Evolutionary conservation across 2,113 vertebrate species (phyloP).

Genomic region (Rhinoderma darwinii): DNA sequence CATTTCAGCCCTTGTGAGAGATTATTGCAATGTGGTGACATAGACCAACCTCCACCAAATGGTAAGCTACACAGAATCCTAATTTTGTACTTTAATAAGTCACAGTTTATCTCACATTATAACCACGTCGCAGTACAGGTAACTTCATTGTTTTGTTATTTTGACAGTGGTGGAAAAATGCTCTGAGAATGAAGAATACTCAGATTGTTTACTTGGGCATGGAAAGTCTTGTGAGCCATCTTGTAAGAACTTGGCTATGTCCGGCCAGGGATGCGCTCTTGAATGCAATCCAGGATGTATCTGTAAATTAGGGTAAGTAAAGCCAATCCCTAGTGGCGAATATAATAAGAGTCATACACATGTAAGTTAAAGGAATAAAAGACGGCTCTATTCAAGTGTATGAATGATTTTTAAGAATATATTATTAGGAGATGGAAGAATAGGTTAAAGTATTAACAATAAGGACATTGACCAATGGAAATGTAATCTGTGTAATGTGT

Average conservation of each 20-base stretch:
- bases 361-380: not conserved
- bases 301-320: conserved; percentile 51
- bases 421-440: not conserved
- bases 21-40: conserved; percentile 7
- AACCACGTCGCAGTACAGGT: not conserved
- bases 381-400: not conserved
- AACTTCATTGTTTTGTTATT: not conserved
- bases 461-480: not conserved
- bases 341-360: not conserved
- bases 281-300: conserved; percentile 37
- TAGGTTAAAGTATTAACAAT: not conserved
- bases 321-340: not conserved
- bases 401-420: not conserved
- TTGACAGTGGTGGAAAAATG: not conserved
- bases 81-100: not conserved
- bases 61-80: conserved; percentile 21
- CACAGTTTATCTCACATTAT: not conserved
- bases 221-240: conserved; percentile 49
- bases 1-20: conserved; percentile 46
- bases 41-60: no score
- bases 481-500: not conserved
- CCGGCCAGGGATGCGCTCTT: not conserved
- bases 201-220: conserved; percentile 1
- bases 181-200: conserved; percentile 32
- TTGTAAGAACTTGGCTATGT: conserved; percentile 17